phyloP scores from a whole-genome alignment of 2,113 vertebrate species.

The Brienomyrus brachyistius region DNA sequence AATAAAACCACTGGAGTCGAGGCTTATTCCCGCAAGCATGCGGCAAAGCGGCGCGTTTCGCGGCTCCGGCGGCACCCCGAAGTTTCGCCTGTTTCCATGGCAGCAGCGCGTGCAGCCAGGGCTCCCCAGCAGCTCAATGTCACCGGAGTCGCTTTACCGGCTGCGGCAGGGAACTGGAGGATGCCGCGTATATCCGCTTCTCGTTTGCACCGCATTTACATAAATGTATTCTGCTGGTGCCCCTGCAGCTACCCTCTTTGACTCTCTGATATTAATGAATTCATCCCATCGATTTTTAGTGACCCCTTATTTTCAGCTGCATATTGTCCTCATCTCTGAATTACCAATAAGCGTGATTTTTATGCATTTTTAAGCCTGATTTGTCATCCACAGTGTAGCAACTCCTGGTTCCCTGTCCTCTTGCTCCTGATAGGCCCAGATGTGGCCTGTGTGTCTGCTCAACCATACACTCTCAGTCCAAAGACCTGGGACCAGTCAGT shows the following conservation, averaged over 20 bases:
- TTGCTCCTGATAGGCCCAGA: not conserved
- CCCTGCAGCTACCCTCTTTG: not conserved
- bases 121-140: not conserved
- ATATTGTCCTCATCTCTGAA: not conserved
- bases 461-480: conserved; percentile 19
- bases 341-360: not conserved
- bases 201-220: not conserved
- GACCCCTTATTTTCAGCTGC: not conserved
- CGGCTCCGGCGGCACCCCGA: not conserved
- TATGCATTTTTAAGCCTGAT: not conserved
- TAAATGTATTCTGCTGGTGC: not conserved
- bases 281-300: not conserved
- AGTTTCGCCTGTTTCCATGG: conserved; percentile 4
- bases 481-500: not conserved
- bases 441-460: conserved; percentile 20
- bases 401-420: not conserved
- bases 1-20: not conserved
- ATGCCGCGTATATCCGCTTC: not conserved
- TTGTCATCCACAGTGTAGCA: not conserved
- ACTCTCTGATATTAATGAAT: not conserved
- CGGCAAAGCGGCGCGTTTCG: not conserved
- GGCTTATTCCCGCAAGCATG: conserved; percentile 6
- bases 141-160: not conserved
- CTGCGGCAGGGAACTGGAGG: not conserved
- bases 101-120: not conserved